These are phyloP conservation scores for Dicranocentrus wangi DNA, from an alignment of 2,888 invertebrate genomes.

Conservation along the genomic window DNA sequence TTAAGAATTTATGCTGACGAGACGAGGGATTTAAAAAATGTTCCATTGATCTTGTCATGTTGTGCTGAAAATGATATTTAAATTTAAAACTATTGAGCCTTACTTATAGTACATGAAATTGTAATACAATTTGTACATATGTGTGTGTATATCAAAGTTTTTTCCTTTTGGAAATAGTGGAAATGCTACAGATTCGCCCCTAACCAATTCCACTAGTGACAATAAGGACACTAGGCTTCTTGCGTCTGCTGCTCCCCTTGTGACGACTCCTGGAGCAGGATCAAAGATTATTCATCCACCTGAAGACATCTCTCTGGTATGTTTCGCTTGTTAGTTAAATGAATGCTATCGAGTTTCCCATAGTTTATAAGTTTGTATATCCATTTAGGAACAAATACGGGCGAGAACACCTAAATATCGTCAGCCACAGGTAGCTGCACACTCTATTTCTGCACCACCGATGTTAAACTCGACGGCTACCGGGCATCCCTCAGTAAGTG, in stretches of 20 bases:
- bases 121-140: no score
- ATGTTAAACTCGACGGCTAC: conserved; percentile 69
- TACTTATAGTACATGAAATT: background rate
- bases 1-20: no score
- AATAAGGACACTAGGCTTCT: conserved; percentile 31
- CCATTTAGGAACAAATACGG: conserved; percentile 83
- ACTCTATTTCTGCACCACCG: conserved; percentile 73
- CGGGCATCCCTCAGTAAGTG: conserved; percentile 48
- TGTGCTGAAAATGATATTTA: no score
- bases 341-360: background rate
- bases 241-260: conserved; percentile 76
- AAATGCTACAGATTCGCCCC: conserved; percentile 20
- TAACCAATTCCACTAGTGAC: background rate
- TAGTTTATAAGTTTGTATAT: background rate
- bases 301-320: conserved; percentile 88
- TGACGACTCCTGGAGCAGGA: conserved; percentile 87
- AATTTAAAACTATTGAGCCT: background rate
- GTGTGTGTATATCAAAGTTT: no score
- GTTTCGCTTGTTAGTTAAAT: no score
- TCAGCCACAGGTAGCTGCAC: conserved; percentile 75
- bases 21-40: no score
- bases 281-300: conserved; percentile 95
- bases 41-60: no score
- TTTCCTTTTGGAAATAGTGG: no score
- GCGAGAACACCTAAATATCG: conserved; percentile 83